Conservation (phyloP, 2,797 vertebrate species). For the Sebastes alutus region DNA sequence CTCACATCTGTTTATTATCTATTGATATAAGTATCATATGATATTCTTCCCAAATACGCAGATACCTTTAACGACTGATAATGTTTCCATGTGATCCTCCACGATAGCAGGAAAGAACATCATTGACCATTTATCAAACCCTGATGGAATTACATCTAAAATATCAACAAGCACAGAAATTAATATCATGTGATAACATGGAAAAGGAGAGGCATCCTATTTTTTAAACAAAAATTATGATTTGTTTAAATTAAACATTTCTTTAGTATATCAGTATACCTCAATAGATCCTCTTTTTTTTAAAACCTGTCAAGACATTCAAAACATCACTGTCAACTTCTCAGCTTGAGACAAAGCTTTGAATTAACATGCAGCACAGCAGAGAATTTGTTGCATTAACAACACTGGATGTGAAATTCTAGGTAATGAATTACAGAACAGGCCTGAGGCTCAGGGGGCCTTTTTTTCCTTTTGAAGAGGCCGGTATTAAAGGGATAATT, state of each 20-base stretch:
- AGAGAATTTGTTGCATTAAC: background rate
- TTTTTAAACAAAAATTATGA: background rate
- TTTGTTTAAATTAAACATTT: background rate
- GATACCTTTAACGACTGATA: background rate
- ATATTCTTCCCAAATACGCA: background rate
- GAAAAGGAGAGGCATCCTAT: background rate
- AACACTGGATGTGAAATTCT: background rate
- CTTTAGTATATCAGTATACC: background rate
- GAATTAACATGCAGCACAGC: background rate
- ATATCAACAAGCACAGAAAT: background rate
- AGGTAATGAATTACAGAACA: background rate
- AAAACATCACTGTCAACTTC: background rate
- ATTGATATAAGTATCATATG: background rate
- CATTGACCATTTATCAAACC: background rate
- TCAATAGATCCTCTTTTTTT: background rate
- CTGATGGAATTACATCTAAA: background rate
- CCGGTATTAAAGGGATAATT: background rate
- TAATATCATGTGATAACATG: background rate
- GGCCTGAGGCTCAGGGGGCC: background rate
- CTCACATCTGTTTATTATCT: background rate
- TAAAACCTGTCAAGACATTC: background rate
- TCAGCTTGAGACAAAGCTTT: background rate
- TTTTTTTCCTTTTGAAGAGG: background rate
- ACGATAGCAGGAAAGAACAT: background rate
- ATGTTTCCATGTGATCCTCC: background rate